These are phyloP conservation scores for Phoxinus dragarum DNA, from an alignment of 2,797 vertebrate species.

Conservation along the genomic window DNA sequence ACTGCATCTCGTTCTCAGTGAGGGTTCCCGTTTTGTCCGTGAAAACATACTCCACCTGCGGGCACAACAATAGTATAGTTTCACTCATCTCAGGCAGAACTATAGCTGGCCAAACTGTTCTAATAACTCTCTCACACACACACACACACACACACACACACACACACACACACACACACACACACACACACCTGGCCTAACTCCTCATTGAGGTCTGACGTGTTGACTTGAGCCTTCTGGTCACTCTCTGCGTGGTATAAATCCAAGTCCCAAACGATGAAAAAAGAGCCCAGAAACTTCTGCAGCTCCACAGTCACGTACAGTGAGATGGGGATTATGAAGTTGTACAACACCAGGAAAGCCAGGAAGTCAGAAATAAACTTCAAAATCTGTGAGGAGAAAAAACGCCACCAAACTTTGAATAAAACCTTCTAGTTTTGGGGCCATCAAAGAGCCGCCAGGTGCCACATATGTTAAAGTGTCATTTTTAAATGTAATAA, in stretches of 20 bases:
- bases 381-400: slow-evolving; percentile 86
- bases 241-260: slow-evolving; percentile 94
- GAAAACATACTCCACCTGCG: slow-evolving; percentile 97
- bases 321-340: slow-evolving; percentile 98
- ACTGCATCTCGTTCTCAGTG: slow-evolving; percentile 98
- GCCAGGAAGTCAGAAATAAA: slow-evolving; percentile 99
- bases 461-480: not conserved
- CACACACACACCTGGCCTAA: slow-evolving; percentile 88
- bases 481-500: not conserved
- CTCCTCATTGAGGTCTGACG: slow-evolving; percentile 98
- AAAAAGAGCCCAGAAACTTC: slow-evolving; percentile 98
- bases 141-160: slow-evolving; percentile 21
- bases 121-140: not conserved
- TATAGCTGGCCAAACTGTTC: not conserved
- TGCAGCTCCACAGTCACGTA: slow-evolving; percentile 99
- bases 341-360: slow-evolving; percentile 98
- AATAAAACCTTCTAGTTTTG: not conserved
- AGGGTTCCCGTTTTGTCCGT: slow-evolving; percentile 98
- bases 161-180: slow-evolving; percentile 3
- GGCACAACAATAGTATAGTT: not conserved
- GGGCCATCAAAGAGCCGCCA: not conserved
- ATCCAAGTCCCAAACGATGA: slow-evolving; percentile 97
- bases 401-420: not conserved
- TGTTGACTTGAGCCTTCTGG: slow-evolving; percentile 98
- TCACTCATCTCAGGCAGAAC: not conserved